These are phyloP conservation scores for Diachasma alloeum DNA, from an alignment of 1,140 invertebrate species.

Conservation along the genomic window DNA sequence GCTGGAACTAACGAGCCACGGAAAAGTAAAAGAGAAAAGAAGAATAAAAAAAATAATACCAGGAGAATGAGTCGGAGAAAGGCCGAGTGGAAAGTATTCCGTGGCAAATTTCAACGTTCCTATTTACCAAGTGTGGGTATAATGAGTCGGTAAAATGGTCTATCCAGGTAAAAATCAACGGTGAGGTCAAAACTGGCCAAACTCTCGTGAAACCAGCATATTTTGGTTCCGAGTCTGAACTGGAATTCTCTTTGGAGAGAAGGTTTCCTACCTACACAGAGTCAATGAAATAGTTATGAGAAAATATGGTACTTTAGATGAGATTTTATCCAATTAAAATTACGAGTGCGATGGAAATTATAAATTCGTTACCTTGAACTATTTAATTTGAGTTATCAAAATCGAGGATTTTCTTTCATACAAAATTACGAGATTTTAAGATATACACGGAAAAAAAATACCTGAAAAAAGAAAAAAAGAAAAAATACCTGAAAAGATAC, in stretches of 20 bases:
- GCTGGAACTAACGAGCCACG: conserved; percentile 18
- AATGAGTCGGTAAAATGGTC: conserved; percentile 15
- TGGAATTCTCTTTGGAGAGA: not conserved
- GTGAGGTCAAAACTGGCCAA: not conserved
- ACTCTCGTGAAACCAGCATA: not conserved
- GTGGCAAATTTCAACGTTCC: conserved; percentile 10
- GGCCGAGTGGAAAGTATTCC: not conserved
- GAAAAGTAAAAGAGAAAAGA: conserved; percentile 7
- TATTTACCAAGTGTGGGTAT: conserved; percentile 20
- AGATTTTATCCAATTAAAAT: too few species aligned
- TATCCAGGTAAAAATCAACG: not conserved
- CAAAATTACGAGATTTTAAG: too few species aligned
- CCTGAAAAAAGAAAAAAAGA: too few species aligned
- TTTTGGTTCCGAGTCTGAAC: not conserved
- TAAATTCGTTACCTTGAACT: too few species aligned
- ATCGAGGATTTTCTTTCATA: too few species aligned
- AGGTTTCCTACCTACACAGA: not conserved
- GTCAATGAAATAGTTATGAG: too few species aligned
- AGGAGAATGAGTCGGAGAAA: not conserved
- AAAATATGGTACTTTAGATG: too few species aligned
- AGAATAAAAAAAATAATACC: conserved; percentile 8
- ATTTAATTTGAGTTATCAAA: too few species aligned
- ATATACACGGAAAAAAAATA: too few species aligned
- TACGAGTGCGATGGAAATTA: too few species aligned
- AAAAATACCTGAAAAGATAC: too few species aligned